phyloP scores from a whole-genome alignment of 2,888 invertebrate genomes.

The Eristalis arbustorum region DNA sequence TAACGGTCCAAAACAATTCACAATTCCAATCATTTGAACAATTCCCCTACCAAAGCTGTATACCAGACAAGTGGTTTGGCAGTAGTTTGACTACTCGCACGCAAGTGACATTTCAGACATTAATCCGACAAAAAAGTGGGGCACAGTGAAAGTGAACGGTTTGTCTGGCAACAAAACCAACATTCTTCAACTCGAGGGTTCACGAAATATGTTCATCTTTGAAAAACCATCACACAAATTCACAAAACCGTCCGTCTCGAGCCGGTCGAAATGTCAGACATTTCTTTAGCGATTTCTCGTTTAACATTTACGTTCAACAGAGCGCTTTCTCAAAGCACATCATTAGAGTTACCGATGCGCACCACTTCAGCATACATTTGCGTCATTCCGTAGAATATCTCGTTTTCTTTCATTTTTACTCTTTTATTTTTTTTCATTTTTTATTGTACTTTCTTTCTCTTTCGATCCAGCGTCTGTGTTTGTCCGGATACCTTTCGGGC shows the following conservation, averaged over 20 bases:
- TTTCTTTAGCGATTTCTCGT: neutral
- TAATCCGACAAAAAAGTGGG: no score
- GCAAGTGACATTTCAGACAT: no score
- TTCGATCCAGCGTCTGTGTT: neutral
- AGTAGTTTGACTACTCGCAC: no score
- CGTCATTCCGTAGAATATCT: conserved; percentile 9
- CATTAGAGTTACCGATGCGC: neutral
- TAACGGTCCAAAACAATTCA: no score
- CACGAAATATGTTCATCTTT: neutral
- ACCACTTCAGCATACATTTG: neutral
- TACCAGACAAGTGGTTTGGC: no score
- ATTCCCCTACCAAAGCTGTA: no score
- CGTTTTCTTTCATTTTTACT: neutral
- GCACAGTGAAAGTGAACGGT: no score
- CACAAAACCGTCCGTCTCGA: neutral
- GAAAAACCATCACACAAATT: neutral
- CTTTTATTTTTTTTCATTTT: neutral
- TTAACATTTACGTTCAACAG: neutral
- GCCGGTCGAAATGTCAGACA: neutral
- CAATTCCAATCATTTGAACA: no score
- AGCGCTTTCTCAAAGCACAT: neutral
- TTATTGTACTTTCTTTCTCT: neutral
- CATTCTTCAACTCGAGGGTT: neutral
- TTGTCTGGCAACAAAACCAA: neutral
- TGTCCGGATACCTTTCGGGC: neutral